phyloP scores from a whole-genome alignment of 2,888 invertebrate species.

The Vesta saturnalis region DNA sequence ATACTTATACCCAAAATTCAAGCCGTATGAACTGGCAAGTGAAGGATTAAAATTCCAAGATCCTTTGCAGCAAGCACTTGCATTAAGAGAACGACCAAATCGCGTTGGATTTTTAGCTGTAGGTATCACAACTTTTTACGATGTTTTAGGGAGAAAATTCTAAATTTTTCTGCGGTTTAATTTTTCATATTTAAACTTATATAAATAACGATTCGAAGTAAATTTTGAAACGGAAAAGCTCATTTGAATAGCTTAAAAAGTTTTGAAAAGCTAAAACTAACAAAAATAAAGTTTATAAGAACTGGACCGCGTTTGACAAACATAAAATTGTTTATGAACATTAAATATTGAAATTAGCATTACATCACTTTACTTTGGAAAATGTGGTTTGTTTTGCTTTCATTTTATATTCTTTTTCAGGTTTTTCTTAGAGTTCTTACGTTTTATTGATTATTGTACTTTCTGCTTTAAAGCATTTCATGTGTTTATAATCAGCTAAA shows the following conservation, averaged over 20 bases:
- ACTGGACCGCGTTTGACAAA: neutral
- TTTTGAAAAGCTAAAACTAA: neutral
- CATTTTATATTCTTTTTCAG: too few species aligned
- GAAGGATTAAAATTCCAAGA: slow-evolving; percentile 67
- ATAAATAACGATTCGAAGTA: slow-evolving; percentile 11
- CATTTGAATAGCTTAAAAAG: slow-evolving; percentile 23
- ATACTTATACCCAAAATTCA: slow-evolving; percentile 69
- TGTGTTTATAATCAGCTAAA: too few species aligned
- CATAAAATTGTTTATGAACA: neutral
- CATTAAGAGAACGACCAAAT: slow-evolving; percentile 78
- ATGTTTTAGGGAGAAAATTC: too few species aligned
- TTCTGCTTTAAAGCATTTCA: too few species aligned
- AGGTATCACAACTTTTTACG: slow-evolving; percentile 37
- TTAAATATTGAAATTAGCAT: neutral
- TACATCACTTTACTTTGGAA: too few species aligned
- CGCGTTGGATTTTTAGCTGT: slow-evolving; percentile 77
- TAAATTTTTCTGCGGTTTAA: too few species aligned
- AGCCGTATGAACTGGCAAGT: slow-evolving; percentile 69
- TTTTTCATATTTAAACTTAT: neutral
- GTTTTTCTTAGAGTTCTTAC: too few species aligned
- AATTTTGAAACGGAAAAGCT: slow-evolving; percentile 15
- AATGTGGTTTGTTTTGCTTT: too few species aligned
- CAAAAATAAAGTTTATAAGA: too few species aligned
- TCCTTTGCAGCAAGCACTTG: slow-evolving; percentile 74
- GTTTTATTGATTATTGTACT: neutral